Evolutionary conservation across 2,888 invertebrate genomes (phyloP).

Genomic region (Stegana nigrithorax): DNA sequence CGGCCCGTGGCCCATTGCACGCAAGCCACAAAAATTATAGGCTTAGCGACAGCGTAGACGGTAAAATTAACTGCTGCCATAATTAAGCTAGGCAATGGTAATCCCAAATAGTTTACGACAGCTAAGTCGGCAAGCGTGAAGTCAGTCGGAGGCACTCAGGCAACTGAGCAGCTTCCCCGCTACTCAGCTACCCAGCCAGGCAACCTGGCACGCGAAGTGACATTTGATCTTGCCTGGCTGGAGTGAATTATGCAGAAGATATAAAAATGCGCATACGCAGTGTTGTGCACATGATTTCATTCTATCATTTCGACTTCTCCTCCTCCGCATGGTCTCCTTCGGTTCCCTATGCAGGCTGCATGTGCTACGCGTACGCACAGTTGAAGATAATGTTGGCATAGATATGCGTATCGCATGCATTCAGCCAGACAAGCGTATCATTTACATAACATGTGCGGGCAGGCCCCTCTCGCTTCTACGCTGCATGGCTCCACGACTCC

Average conservation of each 20-base stretch:
- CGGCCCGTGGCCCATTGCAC: not conserved
- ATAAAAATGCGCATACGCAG: too few species aligned
- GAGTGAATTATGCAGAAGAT: too few species aligned
- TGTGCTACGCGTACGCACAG: too few species aligned
- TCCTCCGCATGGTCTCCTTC: too few species aligned
- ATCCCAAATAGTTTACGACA: slow-evolving; percentile 11
- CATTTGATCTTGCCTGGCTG: not conserved
- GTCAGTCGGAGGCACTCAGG: not conserved
- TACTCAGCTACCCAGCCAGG: not conserved
- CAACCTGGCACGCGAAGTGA: not conserved
- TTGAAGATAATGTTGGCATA: too few species aligned
- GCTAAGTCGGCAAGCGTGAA: not conserved
- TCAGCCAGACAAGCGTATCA: slow-evolving; percentile 51
- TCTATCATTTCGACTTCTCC: too few species aligned
- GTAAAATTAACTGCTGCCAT: slow-evolving; percentile 6
- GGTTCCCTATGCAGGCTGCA: too few species aligned
- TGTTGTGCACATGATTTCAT: too few species aligned
- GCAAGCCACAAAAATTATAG: too few species aligned
- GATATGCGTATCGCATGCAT: slow-evolving; percentile 18
- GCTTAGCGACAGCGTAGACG: not conserved
- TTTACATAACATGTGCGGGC: slow-evolving; percentile 43
- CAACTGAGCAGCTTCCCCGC: not conserved
- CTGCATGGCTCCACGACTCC: not conserved
- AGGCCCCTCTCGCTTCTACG: slow-evolving; percentile 3
- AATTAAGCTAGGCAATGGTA: slow-evolving; percentile 9